Base-by-base conservation (phyloP, 2,888 invertebrate species). In the Epinotia bilunana region DNA sequence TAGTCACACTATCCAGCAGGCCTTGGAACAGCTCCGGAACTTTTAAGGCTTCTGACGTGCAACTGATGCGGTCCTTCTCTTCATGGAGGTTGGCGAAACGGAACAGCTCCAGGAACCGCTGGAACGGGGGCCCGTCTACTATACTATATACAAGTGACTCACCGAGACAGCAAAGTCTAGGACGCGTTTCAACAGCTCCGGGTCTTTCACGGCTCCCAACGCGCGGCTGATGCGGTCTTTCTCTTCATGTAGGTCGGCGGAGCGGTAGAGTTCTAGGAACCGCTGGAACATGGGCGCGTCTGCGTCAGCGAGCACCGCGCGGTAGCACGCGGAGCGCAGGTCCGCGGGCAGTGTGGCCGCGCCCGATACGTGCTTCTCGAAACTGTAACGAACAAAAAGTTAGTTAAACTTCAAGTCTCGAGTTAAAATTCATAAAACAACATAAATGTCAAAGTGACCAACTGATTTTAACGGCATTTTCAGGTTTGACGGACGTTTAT, bases 231-330 rank as follows among this genome's bases (percentile, higher is more conserved):
- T 97, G 83, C 99, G 95, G 88, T 98, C 98, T 89, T 98, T 98
- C 89, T 99, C 99, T 91, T 99, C 99, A 84, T 98, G 98, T 80
- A 98, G 93, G 91, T 98, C 98, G 7, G 97, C 96, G 65, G 96
- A 96, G 80, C 97, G 95, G 91, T 98, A 98, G 79, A 98, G 90
- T 85, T 95, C 95, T 79, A 98, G 91, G 96, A 99, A 96, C 57
- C 96, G 95, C 71, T 97, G 95, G 85, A 96, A 98, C 16, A 96
- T 96, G 16, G 93, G 90, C 77, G 95, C 95, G 86, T 97, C 97
- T 20, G 96, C 96, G 67, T 95, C 95, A 79, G 95, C 94, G 73
- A 98, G 93, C 63, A 97, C 97, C 5, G 98, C 97, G 86, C 96
- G 96, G 93, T 99, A 99, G 82, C 98, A 98, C 77, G 97, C 96